phyloP scores from a whole-genome alignment of 2,797 vertebrate genomes.

The Ptychobarbus kaznakovi region DNA sequence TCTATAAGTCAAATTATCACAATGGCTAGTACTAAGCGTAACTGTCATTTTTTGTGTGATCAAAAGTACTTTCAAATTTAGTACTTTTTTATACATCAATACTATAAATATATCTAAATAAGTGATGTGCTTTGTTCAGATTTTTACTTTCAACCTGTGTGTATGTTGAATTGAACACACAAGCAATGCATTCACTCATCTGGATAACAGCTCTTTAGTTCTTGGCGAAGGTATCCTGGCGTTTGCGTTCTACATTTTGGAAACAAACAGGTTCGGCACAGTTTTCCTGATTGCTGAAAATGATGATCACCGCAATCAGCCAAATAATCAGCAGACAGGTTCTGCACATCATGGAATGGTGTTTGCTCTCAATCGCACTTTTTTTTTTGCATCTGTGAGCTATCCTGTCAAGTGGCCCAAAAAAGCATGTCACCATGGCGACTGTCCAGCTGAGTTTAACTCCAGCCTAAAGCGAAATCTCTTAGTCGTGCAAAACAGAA shows the following conservation, averaged over 20 bases:
- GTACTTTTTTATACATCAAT: neutral
- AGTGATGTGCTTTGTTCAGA: neutral
- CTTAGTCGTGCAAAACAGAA: constrained; percentile 18
- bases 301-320: constrained; percentile 30
- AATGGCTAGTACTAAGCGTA: neutral
- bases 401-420: constrained; percentile 27
- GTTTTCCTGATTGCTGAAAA: constrained; percentile 38
- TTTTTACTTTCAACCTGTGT: neutral
- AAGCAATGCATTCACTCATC: constrained; percentile 6
- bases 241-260: neutral
- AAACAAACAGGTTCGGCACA: constrained; percentile 27
- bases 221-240: constrained; percentile 9
- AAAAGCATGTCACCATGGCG: constrained; percentile 42
- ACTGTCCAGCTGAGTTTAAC: constrained; percentile 33
- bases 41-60: neutral
- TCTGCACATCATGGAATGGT: neutral
- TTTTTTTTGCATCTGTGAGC: constrained; percentile 20
- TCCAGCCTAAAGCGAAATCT: constrained; percentile 15
- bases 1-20: neutral
- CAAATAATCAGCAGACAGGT: constrained; percentile 39
- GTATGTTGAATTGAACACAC: neutral
- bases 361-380: constrained; percentile 4
- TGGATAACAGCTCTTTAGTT: constrained; percentile 35
- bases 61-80: neutral
- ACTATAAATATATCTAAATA: neutral